Percentiles rank a stretch among this genome's conserved stretches.
Conservation (phyloP, 64 coral and sea anemone species). For the Pocillopora damicornis region DNA sequence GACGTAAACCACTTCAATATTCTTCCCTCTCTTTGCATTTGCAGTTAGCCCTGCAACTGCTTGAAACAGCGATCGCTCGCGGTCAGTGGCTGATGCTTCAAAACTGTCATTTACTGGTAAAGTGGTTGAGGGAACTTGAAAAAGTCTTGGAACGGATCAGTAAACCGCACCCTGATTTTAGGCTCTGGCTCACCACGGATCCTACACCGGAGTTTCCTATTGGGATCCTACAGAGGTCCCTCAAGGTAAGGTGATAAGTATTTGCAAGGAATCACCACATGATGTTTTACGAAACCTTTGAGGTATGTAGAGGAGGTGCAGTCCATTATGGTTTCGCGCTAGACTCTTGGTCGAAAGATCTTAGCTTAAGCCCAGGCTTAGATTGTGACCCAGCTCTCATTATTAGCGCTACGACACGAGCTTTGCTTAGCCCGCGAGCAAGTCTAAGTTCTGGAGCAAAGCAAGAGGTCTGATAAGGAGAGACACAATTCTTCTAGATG, state of each 20-base stretch:
- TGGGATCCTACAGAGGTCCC: slow-evolving; percentile 89
- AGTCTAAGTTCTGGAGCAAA: too few relatives aligned
- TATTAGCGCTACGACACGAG: too few relatives aligned
- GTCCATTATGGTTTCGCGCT: too few relatives aligned
- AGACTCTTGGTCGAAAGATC: too few relatives aligned
- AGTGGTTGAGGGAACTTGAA: slow-evolving; percentile 95
- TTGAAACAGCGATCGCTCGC: slow-evolving; percentile 96
- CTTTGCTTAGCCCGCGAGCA: too few relatives aligned
- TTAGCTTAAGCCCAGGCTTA: too few relatives aligned
- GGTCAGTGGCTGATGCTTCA: slow-evolving; percentile 99
- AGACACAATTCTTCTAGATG: too few relatives aligned
- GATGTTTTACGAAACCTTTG: not conserved
- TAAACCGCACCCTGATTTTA: slow-evolving; percentile 97
- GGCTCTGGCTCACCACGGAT: slow-evolving; percentile 96
- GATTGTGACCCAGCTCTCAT: too few relatives aligned
- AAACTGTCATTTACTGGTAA: slow-evolving; percentile 97
- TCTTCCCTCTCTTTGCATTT: not conserved
- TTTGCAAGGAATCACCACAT: not conserved
- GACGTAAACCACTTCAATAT: too few relatives aligned
- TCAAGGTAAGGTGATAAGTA: slow-evolving; percentile 61
- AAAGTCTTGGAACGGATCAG: slow-evolving; percentile 94
- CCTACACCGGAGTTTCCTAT: slow-evolving; percentile 98
- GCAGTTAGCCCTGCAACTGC: slow-evolving; percentile 88
- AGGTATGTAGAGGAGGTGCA: not conserved
- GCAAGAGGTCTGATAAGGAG: too few relatives aligned